Evolutionary conservation across 2,113 vertebrate species (phyloP).

Genomic region (Cygnus atratus): DNA sequence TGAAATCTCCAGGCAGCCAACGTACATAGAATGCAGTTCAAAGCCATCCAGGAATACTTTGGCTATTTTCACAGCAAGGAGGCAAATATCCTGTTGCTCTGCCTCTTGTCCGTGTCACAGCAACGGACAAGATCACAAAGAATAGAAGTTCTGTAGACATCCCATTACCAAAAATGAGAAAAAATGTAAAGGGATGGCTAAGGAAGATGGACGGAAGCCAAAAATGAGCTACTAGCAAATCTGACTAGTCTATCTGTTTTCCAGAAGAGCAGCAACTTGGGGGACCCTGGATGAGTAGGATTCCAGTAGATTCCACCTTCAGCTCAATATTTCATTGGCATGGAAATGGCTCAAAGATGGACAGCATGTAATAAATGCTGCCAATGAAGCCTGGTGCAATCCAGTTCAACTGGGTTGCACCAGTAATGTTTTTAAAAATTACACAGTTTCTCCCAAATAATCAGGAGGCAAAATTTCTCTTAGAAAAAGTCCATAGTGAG

Average conservation of each 20-base stretch:
- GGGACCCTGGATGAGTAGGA: slow-evolving; percentile 5
- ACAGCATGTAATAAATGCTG: neutral
- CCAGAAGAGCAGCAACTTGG: slow-evolving; percentile 28
- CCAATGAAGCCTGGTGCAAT: slow-evolving; percentile 9
- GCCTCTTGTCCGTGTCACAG: neutral
- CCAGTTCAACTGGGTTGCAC: slow-evolving; percentile 44
- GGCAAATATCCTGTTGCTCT: neutral
- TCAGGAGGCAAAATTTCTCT: slow-evolving; percentile 54
- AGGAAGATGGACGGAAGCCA: slow-evolving; percentile 35
- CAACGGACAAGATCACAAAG: neutral
- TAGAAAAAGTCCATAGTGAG: slow-evolving; percentile 30
- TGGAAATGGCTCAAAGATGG: slow-evolving; percentile 49
- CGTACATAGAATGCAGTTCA: neutral
- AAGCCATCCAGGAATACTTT: slow-evolving; percentile 25
- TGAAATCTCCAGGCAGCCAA: neutral
- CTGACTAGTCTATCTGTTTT: slow-evolving; percentile 12
- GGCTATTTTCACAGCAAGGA: slow-evolving; percentile 47
- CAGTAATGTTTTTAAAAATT: slow-evolving; percentile 20
- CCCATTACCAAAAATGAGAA: neutral
- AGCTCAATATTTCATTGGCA: slow-evolving; percentile 51
- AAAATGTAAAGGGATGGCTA: neutral
- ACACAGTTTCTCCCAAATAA: slow-evolving; percentile 45
- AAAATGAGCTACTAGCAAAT: slow-evolving; percentile 11
- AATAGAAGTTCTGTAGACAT: neutral
- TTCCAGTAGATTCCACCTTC: slow-evolving; percentile 41